A percentile compares a stretch with the other conserved stretches of the same genome.
Evolutionary conservation across 2,888 invertebrate species (phyloP).

Genomic region (Caradrina kadenii): DNA sequence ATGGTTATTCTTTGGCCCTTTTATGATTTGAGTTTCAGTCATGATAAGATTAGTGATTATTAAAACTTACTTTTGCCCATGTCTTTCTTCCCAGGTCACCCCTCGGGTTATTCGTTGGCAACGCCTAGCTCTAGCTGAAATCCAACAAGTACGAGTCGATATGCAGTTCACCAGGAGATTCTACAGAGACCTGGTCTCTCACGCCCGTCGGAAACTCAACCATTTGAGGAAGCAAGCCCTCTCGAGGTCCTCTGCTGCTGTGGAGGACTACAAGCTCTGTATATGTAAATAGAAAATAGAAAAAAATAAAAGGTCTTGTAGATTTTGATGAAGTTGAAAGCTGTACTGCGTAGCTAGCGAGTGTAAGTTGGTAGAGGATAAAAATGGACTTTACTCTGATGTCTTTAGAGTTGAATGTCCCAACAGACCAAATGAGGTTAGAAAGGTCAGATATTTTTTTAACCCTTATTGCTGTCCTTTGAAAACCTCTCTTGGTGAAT

Average conservation of each 20-base stretch:
- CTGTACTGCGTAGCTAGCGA: neutral
- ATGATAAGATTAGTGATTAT: no score
- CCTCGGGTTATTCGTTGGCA: slow-evolving; percentile 80
- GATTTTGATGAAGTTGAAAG: slow-evolving; percentile 16
- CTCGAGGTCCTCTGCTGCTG: slow-evolving; percentile 63
- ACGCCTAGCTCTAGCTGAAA: slow-evolving; percentile 79
- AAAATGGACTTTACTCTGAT: neutral
- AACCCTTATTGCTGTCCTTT: no score
- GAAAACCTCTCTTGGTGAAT: no score
- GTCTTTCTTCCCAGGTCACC: slow-evolving; percentile 69
- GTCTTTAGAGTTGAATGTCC: neutral
- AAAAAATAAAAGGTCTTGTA: slow-evolving; percentile 16
- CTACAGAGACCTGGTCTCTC: slow-evolving; percentile 81
- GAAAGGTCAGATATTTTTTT: no score
- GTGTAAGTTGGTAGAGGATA: neutral
- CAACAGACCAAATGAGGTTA: no score
- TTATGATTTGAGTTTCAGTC: no score
- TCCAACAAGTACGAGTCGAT: slow-evolving; percentile 81
- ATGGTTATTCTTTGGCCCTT: no score
- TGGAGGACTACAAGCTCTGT: slow-evolving; percentile 72
- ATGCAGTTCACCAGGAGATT: slow-evolving; percentile 78
- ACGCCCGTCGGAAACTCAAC: slow-evolving; percentile 76
- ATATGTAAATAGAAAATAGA: slow-evolving; percentile 31
- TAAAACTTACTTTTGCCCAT: slow-evolving; percentile 6
- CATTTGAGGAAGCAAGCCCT: slow-evolving; percentile 74